Evolutionary conservation across 2,113 vertebrate species (phyloP).

Genomic region (Lycocorax pyrrhopterus): DNA sequence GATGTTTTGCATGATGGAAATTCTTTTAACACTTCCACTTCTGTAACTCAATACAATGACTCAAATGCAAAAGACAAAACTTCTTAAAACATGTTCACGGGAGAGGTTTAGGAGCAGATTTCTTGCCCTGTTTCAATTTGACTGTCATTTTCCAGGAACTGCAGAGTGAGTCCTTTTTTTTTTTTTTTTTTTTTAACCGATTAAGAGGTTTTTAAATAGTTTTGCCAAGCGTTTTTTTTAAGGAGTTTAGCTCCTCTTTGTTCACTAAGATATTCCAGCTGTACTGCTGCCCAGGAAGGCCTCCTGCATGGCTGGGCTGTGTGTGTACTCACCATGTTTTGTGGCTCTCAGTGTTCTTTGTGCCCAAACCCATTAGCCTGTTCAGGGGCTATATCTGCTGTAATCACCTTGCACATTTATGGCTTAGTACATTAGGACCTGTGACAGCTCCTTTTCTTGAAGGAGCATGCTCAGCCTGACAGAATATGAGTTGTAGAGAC

Average conservation of each 20-base stretch:
- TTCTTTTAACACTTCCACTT: background rate
- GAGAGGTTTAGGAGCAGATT: background rate
- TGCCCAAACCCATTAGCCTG: background rate
- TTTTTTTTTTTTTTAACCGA: background rate
- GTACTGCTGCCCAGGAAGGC: background rate
- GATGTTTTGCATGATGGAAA: background rate
- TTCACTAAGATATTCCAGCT: background rate
- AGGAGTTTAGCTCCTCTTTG: background rate
- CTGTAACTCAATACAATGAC: background rate
- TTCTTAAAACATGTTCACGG: background rate
- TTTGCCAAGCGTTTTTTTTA: background rate
- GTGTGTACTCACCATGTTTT: background rate
- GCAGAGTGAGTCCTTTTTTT: fast-evolving
- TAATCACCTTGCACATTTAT: background rate
- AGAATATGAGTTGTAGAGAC: background rate
- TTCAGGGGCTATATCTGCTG: background rate
- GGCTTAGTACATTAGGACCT: background rate
- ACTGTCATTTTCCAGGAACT: background rate
- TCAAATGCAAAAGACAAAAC: background rate
- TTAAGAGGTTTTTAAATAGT: background rate
- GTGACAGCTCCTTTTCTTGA: background rate
- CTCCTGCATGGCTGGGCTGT: background rate
- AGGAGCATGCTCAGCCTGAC: background rate
- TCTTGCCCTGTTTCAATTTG: background rate
- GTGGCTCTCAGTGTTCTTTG: fast-evolving